phyloP scores from a whole-genome alignment of 2,113 vertebrate genomes.

The Muntiacus muntjak region DNA sequence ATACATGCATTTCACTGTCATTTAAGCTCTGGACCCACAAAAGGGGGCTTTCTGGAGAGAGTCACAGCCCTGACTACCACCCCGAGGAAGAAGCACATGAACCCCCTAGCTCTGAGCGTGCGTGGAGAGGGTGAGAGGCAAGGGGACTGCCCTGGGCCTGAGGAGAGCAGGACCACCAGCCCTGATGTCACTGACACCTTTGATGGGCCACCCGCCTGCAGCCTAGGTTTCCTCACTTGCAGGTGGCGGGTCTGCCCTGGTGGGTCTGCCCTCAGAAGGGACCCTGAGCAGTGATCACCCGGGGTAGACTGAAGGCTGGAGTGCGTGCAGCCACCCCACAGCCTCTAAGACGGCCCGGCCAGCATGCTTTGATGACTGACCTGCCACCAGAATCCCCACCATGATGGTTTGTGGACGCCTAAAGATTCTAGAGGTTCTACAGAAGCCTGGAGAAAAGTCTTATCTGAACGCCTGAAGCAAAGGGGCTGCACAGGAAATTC shows the following conservation, averaged over 20 bases:
- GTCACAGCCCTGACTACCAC: not conserved
- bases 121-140: not conserved
- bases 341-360: not conserved
- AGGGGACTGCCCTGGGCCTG: not conserved
- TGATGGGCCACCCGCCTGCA: not conserved
- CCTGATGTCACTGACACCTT: not conserved
- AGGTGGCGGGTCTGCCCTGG: not conserved
- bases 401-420: not conserved
- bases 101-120: not conserved
- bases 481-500: not conserved
- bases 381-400: not conserved
- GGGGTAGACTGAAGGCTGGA: not conserved
- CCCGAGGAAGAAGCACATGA: not conserved
- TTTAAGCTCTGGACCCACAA: not conserved
- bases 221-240: not conserved
- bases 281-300: fast-evolving
- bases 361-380: not conserved
- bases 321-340: no score
- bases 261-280: not conserved
- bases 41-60: not conserved
- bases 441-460: not conserved
- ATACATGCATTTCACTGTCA: not conserved
- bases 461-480: not conserved
- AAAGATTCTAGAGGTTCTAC: not conserved
- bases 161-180: not conserved